These are phyloP conservation scores for Progne subis DNA, from an alignment of 2,113 vertebrate species.

Conservation along the genomic window DNA sequence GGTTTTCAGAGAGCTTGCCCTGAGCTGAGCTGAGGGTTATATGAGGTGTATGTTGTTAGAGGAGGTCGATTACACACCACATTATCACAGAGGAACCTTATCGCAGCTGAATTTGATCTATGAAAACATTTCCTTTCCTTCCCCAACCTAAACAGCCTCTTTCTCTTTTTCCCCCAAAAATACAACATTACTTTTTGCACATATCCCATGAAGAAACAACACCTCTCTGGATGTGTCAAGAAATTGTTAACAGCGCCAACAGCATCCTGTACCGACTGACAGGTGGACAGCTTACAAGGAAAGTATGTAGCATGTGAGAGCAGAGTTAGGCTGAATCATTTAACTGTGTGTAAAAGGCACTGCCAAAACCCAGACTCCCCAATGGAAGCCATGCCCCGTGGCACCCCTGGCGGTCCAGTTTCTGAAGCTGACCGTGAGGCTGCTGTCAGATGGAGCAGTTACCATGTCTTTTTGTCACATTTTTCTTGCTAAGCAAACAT, in stretches of 20 bases:
- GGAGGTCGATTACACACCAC: neutral
- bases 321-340: neutral
- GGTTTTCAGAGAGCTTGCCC: neutral
- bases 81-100: neutral
- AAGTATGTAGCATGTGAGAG: neutral
- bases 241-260: neutral
- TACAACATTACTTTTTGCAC: neutral
- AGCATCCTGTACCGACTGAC: fast-evolving
- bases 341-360: neutral
- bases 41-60: neutral
- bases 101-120: neutral
- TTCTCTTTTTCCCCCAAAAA: neutral
- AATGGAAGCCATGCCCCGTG: neutral
- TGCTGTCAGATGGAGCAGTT: neutral
- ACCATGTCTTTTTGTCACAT: neutral
- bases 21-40: neutral
- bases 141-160: neutral
- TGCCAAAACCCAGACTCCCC: neutral
- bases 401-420: neutral
- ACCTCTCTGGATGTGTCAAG: neutral
- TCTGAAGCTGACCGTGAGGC: neutral
- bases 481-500: neutral
- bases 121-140: neutral
- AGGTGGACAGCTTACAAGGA: neutral
- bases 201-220: neutral